Conservation (phyloP, 2,113 vertebrate species). For the Bubalus kerabau region DNA sequence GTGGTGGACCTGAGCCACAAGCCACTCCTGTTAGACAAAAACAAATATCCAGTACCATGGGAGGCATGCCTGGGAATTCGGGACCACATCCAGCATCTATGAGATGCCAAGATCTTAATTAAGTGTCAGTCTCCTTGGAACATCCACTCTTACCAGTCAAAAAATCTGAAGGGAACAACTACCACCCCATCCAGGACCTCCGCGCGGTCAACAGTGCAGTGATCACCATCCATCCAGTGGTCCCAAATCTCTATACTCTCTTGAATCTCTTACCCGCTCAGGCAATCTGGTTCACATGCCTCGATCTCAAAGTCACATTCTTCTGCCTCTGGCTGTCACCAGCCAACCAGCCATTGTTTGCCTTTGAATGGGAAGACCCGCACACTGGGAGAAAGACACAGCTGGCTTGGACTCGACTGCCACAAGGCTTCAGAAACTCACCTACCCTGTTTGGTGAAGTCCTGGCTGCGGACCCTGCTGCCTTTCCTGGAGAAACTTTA, state of each 20-base stretch:
- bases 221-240: not conserved
- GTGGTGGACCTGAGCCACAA: not conserved
- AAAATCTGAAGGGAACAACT: not conserved
- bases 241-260: not conserved
- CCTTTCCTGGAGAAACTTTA: not conserved
- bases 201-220: accelerated
- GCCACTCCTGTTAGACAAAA: not conserved
- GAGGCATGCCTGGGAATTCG: not conserved
- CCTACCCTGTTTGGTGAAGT: not conserved
- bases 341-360: not conserved
- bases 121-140: not conserved
- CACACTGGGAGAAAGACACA: not conserved
- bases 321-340: not conserved
- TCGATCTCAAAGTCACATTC: not conserved
- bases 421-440: not conserved
- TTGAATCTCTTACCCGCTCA: not conserved
- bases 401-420: not conserved
- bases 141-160: not conserved
- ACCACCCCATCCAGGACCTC: not conserved
- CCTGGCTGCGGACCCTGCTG: not conserved
- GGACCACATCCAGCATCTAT: not conserved
- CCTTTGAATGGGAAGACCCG: not conserved
- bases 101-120: not conserved
- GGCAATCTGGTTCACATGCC: not conserved
- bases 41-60: not conserved